Percentiles rank a stretch among this genome's conserved stretches.
Conservation (phyloP, 2,113 vertebrate genomes). For the Phocoena sinus region DNA sequence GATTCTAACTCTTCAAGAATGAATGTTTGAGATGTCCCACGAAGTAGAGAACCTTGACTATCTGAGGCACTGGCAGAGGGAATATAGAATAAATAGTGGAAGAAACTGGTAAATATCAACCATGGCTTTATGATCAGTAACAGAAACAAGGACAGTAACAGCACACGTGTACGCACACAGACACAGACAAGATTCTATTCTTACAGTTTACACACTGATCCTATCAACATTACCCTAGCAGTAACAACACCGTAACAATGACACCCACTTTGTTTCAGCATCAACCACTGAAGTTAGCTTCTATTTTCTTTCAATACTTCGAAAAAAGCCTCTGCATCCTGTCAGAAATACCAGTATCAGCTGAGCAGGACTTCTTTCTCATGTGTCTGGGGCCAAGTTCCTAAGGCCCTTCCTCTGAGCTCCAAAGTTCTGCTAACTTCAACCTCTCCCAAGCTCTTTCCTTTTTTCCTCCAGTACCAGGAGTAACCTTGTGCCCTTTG, state of each 20-base stretch:
- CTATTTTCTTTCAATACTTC: not conserved
- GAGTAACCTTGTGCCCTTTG: not conserved
- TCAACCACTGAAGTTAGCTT: not conserved
- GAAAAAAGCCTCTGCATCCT: not conserved
- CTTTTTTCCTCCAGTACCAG: not conserved
- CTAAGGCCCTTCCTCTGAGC: not conserved
- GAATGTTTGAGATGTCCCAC: not conserved
- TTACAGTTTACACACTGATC: not conserved
- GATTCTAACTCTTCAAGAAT: constrained; percentile 23
- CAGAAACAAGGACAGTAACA: not conserved
- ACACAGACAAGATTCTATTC: not conserved
- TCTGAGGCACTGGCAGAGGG: not conserved
- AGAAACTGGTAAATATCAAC: not conserved
- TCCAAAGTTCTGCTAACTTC: not conserved
- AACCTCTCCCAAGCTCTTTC: not conserved
- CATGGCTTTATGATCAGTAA: not conserved
- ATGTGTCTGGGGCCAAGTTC: not conserved
- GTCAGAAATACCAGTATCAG: not conserved
- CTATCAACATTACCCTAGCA: not conserved
- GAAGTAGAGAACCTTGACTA: not conserved
- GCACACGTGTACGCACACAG: not conserved
- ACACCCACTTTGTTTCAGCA: not conserved
- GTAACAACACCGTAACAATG: not conserved
- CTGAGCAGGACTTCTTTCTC: not conserved
- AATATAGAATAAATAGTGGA: not conserved